Conservation (phyloP, 2,888 invertebrate species). For the Phasia obesa region DNA sequence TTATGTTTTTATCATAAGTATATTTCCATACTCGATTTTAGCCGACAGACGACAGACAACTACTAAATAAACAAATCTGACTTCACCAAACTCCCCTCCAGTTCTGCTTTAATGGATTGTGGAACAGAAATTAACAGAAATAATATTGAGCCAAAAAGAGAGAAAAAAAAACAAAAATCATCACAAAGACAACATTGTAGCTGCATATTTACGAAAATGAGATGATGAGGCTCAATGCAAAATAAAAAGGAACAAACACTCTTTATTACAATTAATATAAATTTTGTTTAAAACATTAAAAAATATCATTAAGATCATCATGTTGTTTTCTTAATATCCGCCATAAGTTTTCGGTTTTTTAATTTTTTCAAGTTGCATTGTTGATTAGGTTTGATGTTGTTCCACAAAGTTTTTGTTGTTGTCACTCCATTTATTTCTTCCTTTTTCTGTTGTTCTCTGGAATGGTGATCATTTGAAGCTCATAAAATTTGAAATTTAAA, state of each 20-base stretch:
- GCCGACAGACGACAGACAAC: constrained; percentile 22
- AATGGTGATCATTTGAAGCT: constrained; percentile 43
- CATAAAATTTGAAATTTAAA: constrained; percentile 63
- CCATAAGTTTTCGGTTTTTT: constrained; percentile 21
- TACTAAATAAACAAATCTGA: constrained; percentile 53
- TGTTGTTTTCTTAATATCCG: constrained; percentile 44
- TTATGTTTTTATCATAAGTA: background rate
- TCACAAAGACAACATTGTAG: constrained; percentile 30
- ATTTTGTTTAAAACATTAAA: constrained; percentile 6
- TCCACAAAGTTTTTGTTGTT: constrained; percentile 27
- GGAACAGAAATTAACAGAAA: constrained; percentile 30
- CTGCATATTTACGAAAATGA: background rate
- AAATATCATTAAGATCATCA: constrained; percentile 41
- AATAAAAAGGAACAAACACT: constrained; percentile 1
- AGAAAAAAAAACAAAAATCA: constrained; percentile 55
- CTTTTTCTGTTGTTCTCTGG: background rate
- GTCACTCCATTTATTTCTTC: constrained; percentile 16
- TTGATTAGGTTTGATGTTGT: constrained; percentile 47
- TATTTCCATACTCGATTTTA: constrained; percentile 1
- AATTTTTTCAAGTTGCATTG: constrained; percentile 17
- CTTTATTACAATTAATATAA: constrained; percentile 46
- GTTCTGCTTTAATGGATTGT: constrained; percentile 9
- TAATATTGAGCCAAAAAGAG: constrained; percentile 10
- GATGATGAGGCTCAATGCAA: constrained; percentile 16
- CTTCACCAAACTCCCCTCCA: background rate